Evolutionary conservation across 1,140 invertebrate genomes (phyloP), one percentile per base, ranked within the genome.

Genomic region (Megalopta genalis): DNA sequence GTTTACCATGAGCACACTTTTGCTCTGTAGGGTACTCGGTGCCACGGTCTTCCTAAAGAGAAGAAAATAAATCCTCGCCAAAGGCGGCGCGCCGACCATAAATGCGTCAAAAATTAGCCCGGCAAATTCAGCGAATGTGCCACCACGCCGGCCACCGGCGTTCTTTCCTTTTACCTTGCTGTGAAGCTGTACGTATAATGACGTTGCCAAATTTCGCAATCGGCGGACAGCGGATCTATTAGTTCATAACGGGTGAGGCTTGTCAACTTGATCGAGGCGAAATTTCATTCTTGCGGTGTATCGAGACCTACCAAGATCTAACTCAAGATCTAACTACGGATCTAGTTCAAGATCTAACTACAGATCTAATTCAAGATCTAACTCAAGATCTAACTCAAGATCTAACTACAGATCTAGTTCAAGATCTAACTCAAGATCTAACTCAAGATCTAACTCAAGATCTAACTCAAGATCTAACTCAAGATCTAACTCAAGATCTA

Each of bases 1-100:
- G 86, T 90, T 90, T 89, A 83, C 85, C 78, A 64, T 86, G 84
- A 78, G 84, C 87, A 89, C 87, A 89, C 84, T 75, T 87, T 86
- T 82, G 68, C 72, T 70, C 71, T 75, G 81, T 78, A 82, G 85
- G 72, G 77, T 70, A 77, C 81, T 83, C 84, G 54, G 74, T 65
- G 78, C 46, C 54, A 62, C 60, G 68, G 54, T 54, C 73, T 75
- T 66, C 27, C 68, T 42, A 86, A 86, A 82, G 71, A 68, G 78
- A 81, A 84, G 76, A 79, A 79, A 57, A 73, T 39, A 49, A 65
- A 64, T 71, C 60, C 65, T 49, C 62, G 72, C 16, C 57, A 74
- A 81, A 80, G 74, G 66, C 70, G 67, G 83, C 39, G 60, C 63
- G 67, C 64, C 75, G 76, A 79, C 75, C 65, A 82, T 59, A 75